Base-by-base conservation (phyloP, 2,797 vertebrate species). In the Triplophysa bombifrons region DNA sequence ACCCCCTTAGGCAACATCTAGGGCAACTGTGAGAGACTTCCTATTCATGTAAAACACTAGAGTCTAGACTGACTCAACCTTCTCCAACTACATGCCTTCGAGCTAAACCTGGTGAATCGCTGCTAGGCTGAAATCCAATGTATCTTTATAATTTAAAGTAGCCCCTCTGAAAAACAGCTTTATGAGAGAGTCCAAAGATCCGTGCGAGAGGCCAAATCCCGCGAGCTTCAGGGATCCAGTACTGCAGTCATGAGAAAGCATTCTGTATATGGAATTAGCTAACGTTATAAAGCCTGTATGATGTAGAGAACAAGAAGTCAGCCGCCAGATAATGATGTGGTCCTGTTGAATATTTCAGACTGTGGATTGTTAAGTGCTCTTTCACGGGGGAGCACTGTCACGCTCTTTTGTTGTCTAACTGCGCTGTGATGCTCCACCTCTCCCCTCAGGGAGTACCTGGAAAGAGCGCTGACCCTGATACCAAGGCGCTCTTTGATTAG, bases 341-440 rank as follows among this genome's bases (percentile, higher is more conserved):
- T 14, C 55, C 74, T 77, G 64, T 58, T 85, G 63, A 83, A 83
- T 83, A 84, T 81, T 84, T 85, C 27, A 85, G 70, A 3, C 58
- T n/a, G 71, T 58, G 63, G 71, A 41, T 79, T 84, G 76, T 80
- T 81, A 77, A 86, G 78, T 80, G 81, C 69, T 56, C 53, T 72
- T 74, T 72, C 72, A 69, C 61, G 3, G n/a, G 22, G 75, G 56
- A 69, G 34, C 0, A 12, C 38, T 27, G 70, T 75, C 1, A 22
- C 56, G 64, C 20, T 9, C 50, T 25, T 72, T 78, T 64, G 67
- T 58, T 38, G 20, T 78, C 68, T 55, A 72, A 41, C 58, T 71
- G 50, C 51, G 13, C 20, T 2, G 17, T 46, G 22, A 56, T 65
- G 60, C 34, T 58, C 44, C 66, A 64, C 72, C 72, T 48, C 30